Base-by-base conservation (phyloP, 2,797 vertebrate genomes). In the Phoebastria nigripes region DNA sequence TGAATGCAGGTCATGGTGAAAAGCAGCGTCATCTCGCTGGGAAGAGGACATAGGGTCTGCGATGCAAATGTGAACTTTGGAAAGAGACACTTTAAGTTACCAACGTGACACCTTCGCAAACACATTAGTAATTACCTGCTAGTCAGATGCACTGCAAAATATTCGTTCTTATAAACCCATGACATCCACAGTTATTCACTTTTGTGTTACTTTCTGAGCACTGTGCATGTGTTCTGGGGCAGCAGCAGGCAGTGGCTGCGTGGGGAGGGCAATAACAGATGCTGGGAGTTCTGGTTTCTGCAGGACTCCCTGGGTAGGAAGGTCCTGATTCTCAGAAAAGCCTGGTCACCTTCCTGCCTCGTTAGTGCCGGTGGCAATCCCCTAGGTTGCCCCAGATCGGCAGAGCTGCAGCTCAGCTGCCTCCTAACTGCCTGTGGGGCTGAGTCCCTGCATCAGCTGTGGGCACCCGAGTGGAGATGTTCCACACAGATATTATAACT, bases 111-210 rank as follows among this genome's bases (percentile, higher is more conserved):
- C 85, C 42, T 83, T 69, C 44, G 37, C 87, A 76, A 79, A 39
- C 82, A 76, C 61, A 18, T 91, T 42, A 49, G 49, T 59, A 89
- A 85, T 77, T 61, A 61, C 24, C 61, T 78, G 94, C 46, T 94
- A 86, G 65, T 90, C 91, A 92, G 82, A 93, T 94, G 61, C 72
- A 55, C 31, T 56, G 87, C 2, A 8, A 89, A 78, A 74, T 91
- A 56, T 31, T 61, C 0, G 0, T 83, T 86, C 54, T 74, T 71
- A 12, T 26, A 86, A 76, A 70, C 58, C 54, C 1, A 0, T 85
- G 72, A 58, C 37, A 65, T 25, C 26, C n/a, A 35, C 24, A 58
- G 46, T 44, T 26, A n/a, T 3, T 74, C 44, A 22, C 2, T 55
- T 67, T 9, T 51, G 11, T 31, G 42, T 28, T 78, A 19, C 49